Conservation (phyloP, 2,113 vertebrate genomes). For the Oreochromis niloticus region DNA sequence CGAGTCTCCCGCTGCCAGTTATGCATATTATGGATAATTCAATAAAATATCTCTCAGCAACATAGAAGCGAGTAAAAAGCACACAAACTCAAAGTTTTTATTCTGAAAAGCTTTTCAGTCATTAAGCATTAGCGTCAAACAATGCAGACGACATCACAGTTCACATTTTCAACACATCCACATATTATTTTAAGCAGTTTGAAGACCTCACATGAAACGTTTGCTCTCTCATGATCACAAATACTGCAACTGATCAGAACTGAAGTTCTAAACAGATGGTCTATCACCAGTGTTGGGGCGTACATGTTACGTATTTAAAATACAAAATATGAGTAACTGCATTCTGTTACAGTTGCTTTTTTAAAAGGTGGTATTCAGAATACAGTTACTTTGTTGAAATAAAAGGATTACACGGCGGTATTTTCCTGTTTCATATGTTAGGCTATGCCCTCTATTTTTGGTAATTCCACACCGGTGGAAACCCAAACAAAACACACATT, state of each 20-base stretch:
- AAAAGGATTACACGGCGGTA: rapidly evolving
- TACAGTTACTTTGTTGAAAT: not conserved
- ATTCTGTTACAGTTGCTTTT: rapidly evolving
- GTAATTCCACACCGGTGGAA: rapidly evolving
- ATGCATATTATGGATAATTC: not conserved
- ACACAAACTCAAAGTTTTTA: not conserved
- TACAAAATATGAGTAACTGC: rapidly evolving
- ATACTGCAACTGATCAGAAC: not conserved
- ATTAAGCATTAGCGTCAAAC: not conserved
- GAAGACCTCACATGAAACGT: not conserved
- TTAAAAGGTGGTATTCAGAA: rapidly evolving
- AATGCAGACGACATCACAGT: not conserved
- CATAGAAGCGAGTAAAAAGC: not conserved
- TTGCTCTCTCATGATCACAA: not conserved
- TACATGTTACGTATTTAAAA: not conserved
- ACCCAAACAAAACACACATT: not conserved
- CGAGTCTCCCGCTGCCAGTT: not conserved
- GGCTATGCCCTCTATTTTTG: rapidly evolving
- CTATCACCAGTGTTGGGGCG: not conserved
- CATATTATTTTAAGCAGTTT: not conserved
- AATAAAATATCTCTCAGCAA: not conserved
- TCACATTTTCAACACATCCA: not conserved
- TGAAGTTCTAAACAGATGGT: not conserved
- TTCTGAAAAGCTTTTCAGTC: not conserved
- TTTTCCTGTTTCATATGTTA: not conserved